A percentile compares a stretch with the other conserved stretches of the same genome.
phyloP scores from a whole-genome alignment of 2,888 invertebrate genomes.

The Dysmachus trigonus region DNA sequence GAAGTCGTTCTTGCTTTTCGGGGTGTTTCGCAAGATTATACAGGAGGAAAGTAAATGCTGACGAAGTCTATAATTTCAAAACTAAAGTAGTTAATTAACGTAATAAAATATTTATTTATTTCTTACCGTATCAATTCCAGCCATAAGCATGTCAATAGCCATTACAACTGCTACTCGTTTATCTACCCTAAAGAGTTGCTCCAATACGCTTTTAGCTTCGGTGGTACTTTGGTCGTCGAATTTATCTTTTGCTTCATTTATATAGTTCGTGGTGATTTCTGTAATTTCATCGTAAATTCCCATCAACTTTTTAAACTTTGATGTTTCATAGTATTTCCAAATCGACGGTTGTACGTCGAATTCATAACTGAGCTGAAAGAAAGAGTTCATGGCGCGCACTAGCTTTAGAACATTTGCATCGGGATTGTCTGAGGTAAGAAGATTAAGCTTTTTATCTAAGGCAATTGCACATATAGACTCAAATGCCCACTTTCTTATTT shows the following conservation, averaged over 20 bases:
- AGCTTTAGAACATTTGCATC: constrained; percentile 55
- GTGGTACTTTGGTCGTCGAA: background rate
- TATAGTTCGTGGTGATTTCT: constrained; percentile 58
- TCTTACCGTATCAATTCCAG: constrained; percentile 79
- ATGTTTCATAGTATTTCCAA: constrained; percentile 57
- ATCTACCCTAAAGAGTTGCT: constrained; percentile 71
- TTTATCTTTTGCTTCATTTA: constrained; percentile 57
- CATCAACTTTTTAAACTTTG: constrained; percentile 57
- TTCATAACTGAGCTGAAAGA: constrained; percentile 56
- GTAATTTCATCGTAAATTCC: constrained; percentile 57
- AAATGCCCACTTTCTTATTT: constrained; percentile 69
- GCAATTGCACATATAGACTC: constrained; percentile 66
- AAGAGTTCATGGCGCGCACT: constrained; percentile 54
- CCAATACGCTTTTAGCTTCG: constrained; percentile 67
- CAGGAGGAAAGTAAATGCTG: constrained; percentile 55
- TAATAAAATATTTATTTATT: background rate
- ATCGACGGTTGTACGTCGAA: constrained; percentile 60
- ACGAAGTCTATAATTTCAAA: constrained; percentile 59
- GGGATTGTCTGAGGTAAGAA: constrained; percentile 52
- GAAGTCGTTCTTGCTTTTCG: constrained; percentile 72
- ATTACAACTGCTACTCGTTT: constrained; percentile 72
- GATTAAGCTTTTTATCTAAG: constrained; percentile 59
- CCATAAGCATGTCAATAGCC: constrained; percentile 77
- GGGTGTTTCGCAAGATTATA: constrained; percentile 70
- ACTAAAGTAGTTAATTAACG: background rate